Evolutionary conservation across 2,888 invertebrate genomes (phyloP).

Genomic region (Gryllus longicercus): DNA sequence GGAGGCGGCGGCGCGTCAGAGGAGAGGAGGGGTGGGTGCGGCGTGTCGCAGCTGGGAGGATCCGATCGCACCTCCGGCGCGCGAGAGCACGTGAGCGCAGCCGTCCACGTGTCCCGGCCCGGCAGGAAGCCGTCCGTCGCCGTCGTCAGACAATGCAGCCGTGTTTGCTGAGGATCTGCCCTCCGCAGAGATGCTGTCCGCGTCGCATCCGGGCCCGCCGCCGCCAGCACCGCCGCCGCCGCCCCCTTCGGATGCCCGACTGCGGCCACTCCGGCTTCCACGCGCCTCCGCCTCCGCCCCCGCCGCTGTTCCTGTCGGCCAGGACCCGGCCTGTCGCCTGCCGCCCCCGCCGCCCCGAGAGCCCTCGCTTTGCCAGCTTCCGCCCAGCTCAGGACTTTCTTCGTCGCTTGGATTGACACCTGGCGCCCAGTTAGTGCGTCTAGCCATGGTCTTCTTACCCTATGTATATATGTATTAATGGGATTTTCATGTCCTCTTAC

Average conservation of each 20-base stretch:
- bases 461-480: too few relatives aligned
- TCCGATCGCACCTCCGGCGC: neutral
- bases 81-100: neutral
- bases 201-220: neutral
- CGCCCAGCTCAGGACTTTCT: too few relatives aligned
- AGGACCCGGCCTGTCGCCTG: neutral
- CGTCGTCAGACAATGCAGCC: neutral
- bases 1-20: too few relatives aligned
- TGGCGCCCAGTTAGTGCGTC: too few relatives aligned
- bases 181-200: neutral
- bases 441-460: too few relatives aligned
- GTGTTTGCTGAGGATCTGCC: conserved; percentile 9
- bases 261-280: neutral
- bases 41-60: neutral
- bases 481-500: too few relatives aligned
- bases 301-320: neutral
- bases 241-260: neutral
- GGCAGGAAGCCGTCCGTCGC: neutral
- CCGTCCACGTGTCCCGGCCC: neutral
- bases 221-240: neutral
- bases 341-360: too few relatives aligned
- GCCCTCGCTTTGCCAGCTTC: too few relatives aligned
- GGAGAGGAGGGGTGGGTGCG: too few relatives aligned
- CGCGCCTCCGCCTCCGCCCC: neutral
- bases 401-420: too few relatives aligned